Percentiles rank a stretch among this genome's conserved stretches.
Evolutionary conservation across 1,140 invertebrate genomes (phyloP).

Genomic region (Bombus breviceps): DNA sequence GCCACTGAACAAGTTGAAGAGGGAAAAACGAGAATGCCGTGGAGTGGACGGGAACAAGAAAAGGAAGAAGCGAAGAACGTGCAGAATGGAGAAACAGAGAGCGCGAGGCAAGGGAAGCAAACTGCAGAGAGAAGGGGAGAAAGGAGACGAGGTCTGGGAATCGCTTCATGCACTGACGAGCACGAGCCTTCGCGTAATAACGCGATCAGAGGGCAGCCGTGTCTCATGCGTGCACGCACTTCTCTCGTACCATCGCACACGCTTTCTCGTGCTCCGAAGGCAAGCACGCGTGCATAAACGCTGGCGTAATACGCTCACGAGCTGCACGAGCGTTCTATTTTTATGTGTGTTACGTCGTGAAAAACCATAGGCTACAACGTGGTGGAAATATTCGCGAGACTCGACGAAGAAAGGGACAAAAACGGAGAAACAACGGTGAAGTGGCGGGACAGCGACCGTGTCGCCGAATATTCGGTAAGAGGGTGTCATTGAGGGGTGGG

Average conservation of each 20-base stretch:
- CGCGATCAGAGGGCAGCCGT: conserved; percentile 66
- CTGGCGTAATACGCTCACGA: conserved; percentile 36
- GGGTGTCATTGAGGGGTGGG: neutral
- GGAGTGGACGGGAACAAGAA: neutral
- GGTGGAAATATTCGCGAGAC: too few species aligned
- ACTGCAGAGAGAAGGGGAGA: conserved; percentile 16
- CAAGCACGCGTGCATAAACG: conserved; percentile 47
- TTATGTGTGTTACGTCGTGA: conserved; percentile 40
- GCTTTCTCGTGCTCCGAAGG: neutral
- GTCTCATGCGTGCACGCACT: conserved; percentile 66
- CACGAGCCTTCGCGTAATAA: conserved; percentile 75
- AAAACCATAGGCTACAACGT: neutral
- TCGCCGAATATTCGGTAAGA: neutral
- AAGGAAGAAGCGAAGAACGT: neutral
- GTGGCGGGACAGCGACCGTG: neutral
- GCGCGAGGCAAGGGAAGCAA: neutral
- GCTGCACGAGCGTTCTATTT: conserved; percentile 57
- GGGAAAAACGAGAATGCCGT: conserved; percentile 6
- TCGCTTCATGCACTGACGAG: conserved; percentile 76
- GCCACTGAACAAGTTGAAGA: conserved; percentile 11
- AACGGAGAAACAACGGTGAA: neutral
- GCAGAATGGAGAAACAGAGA: neutral
- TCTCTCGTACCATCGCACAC: conserved; percentile 45
- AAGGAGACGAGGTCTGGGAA: conserved; percentile 67
- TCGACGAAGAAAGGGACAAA: neutral